Conservation (phyloP, 2,113 vertebrate species). For the Prietella phreatophila region DNA sequence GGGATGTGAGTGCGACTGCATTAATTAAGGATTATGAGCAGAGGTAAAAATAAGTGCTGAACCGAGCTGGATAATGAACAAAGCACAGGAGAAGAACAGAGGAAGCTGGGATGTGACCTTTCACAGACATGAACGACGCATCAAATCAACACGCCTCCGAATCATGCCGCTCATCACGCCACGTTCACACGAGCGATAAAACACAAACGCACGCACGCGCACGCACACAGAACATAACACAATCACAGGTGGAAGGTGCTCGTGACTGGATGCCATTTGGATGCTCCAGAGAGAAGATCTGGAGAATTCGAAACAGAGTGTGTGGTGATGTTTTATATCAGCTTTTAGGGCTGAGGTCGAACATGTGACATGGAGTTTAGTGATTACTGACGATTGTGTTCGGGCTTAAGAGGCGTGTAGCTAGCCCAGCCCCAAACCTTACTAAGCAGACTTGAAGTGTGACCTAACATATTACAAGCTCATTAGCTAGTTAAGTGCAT, state of each 20-base stretch:
- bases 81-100: slow-evolving; percentile 54
- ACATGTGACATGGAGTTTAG: not conserved
- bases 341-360: not conserved
- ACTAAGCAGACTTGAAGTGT: not conserved
- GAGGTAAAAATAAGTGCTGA: slow-evolving; percentile 70
- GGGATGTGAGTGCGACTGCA: slow-evolving; percentile 59
- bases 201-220: fast-evolving
- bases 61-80: slow-evolving; percentile 65
- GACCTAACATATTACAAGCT: not conserved
- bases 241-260: slow-evolving; percentile 4
- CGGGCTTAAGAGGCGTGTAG: not conserved
- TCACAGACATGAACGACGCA: slow-evolving; percentile 61
- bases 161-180: not conserved
- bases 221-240: not conserved
- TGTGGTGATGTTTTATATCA: not conserved
- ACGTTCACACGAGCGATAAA: not conserved
- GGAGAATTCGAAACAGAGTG: not conserved
- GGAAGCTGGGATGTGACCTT: slow-evolving; percentile 67
- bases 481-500: not conserved
- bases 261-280: not conserved
- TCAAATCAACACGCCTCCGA: slow-evolving; percentile 21
- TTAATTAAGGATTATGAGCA: slow-evolving; percentile 71
- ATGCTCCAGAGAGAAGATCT: not conserved
- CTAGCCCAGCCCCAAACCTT: not conserved
- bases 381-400: not conserved